These are phyloP conservation scores for Pseudopipra pipra DNA, from an alignment of 2,113 vertebrate species.

Conservation along the genomic window DNA sequence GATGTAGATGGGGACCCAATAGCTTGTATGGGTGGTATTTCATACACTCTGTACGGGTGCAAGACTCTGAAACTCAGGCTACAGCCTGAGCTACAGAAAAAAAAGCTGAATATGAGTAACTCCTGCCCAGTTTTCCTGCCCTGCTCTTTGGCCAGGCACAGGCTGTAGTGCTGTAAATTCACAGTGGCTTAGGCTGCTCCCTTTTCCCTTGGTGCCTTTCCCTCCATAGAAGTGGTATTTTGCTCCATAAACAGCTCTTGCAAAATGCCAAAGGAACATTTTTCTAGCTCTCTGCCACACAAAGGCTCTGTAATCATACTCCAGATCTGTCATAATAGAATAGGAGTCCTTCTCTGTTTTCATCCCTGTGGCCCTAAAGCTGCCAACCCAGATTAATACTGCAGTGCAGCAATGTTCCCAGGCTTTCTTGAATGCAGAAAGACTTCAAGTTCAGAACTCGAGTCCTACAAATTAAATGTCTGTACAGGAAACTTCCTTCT, in stretches of 20 bases:
- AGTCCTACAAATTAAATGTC: neutral
- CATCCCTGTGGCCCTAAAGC: neutral
- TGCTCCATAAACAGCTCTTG: neutral
- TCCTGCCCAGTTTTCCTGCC: neutral
- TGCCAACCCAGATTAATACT: neutral
- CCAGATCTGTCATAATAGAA: neutral
- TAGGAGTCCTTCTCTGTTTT: neutral
- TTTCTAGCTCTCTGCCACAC: neutral
- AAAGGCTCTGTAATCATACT: neutral
- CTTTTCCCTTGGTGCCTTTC: neutral
- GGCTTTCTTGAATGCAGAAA: neutral
- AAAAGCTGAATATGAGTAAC: neutral
- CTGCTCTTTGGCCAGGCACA: neutral
- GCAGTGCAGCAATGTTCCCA: neutral
- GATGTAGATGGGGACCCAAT: neutral
- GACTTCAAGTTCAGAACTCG: neutral
- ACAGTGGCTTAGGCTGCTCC: neutral
- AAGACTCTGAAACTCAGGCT: neutral
- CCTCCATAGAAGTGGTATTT: neutral
- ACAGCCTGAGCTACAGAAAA: neutral
- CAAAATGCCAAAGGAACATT: neutral
- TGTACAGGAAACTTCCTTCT: neutral
- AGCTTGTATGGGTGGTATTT: neutral
- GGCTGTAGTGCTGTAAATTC: neutral
- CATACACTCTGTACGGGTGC: accelerated